Evolutionary conservation across 2,888 invertebrate genomes (phyloP), one percentile per base, ranked within the genome.

Genomic region (Dendrolimus pini): DNA sequence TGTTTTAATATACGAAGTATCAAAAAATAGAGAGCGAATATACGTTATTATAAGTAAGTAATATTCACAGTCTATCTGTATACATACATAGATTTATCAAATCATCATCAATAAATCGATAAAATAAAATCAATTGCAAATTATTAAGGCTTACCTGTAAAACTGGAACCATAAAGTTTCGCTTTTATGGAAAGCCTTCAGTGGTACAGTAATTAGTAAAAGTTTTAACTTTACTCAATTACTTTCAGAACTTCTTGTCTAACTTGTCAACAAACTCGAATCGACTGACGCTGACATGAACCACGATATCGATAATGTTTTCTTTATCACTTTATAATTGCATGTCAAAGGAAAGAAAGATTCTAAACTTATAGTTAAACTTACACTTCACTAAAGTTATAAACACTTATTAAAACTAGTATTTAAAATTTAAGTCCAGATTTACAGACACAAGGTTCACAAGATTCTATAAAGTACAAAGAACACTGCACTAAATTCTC

Each of bases 401-500:
- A 61, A 66, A 60, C 68, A 65, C 70, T 68, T 64, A 58, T 52
- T 55, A 52, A n/a, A 41, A 53, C 18, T 42, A 9, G 62, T 65
- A 70, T 68, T 66, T 56, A 58, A 57, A 68, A 61, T 62, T 63
- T 62, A 58, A 64, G 64, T 65, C 58, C 57, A 59, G 55, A 57
- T 59, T 52, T 60, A 59, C 58, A 63, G 64, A 58, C 70, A 72
- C 74, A 65, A 60, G 62, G 71, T 75, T 68, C 69, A 69, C 69
- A 70, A 66, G 63, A 62, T 71, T 68, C 60, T 67, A 57, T 65
- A 76, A 72, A 71, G 75, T 75, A 73, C 65, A 68, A 74, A 74
- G 74, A 78, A 75, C 83, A 85, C 82, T 79, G 75, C 82, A 86
- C 85, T 78, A 77, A 80, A 75, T 77, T 77, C 77, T 80, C 76